phyloP scores from a whole-genome alignment of 2,888 invertebrate species.

The Keiferia lycopersicella region DNA sequence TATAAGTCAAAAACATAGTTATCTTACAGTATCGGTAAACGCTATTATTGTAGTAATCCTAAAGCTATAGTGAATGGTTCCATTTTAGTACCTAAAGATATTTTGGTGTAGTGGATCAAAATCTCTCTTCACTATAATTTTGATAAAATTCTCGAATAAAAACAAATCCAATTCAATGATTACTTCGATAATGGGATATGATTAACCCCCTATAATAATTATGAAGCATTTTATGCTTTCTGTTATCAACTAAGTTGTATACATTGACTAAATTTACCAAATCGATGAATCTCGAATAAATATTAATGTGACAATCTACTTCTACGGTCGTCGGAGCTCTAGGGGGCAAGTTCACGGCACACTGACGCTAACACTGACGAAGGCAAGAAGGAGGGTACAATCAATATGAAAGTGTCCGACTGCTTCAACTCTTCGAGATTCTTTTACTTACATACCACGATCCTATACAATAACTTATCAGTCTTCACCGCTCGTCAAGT shows the following conservation, averaged over 20 bases:
- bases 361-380: constrained; percentile 74
- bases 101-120: constrained; percentile 55
- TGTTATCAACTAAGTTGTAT: constrained; percentile 71
- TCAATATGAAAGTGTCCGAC: constrained; percentile 59
- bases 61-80: constrained; percentile 78
- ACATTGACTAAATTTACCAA: constrained; percentile 67
- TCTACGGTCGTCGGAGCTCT: constrained; percentile 68
- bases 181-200: constrained; percentile 55
- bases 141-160: constrained; percentile 48
- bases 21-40: constrained; percentile 74
- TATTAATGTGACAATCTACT: constrained; percentile 70
- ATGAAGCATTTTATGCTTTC: constrained; percentile 75
- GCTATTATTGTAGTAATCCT: constrained; percentile 77
- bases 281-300: constrained; percentile 70
- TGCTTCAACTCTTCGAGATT: constrained; percentile 61
- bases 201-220: constrained; percentile 62
- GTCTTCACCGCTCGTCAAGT: constrained; percentile 78
- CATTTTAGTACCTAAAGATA: constrained; percentile 62
- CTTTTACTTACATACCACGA: constrained; percentile 68
- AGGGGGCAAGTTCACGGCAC: constrained; percentile 69
- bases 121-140: constrained; percentile 44
- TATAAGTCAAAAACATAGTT: constrained; percentile 80
- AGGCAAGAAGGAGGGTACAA: constrained; percentile 60
- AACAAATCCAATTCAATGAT: constrained; percentile 47
- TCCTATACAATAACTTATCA: constrained; percentile 73